Conservation (phyloP, 2,888 invertebrate genomes). For the Malacosoma neustria region DNA sequence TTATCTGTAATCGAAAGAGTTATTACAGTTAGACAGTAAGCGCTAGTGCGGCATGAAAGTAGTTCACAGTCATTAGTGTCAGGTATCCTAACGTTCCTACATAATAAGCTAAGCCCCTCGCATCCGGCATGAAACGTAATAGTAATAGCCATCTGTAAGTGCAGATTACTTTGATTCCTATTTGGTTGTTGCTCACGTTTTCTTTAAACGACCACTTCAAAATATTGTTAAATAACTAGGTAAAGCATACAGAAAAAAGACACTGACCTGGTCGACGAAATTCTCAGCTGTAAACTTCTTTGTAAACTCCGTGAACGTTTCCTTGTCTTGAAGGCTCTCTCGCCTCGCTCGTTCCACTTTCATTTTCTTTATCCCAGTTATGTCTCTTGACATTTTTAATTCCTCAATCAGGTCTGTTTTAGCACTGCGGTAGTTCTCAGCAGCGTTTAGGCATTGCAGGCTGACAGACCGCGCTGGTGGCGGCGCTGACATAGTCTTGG, state of each 20-base stretch:
- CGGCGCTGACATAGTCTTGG: conserved; percentile 90
- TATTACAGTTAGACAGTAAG: not conserved
- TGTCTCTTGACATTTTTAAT: conserved; percentile 92
- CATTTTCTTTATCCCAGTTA: conserved; percentile 94
- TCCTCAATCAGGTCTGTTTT: conserved; percentile 94
- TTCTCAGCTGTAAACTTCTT: conserved; percentile 89
- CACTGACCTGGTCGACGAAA: conserved; percentile 91
- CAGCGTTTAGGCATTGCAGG: conserved; percentile 80
- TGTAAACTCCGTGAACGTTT: conserved; percentile 87
- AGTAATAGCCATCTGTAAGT: not conserved
- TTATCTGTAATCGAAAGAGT: not conserved
- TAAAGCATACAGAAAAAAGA: conserved; percentile 18
- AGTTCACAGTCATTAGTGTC: not conserved
- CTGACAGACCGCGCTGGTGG: conserved; percentile 79
- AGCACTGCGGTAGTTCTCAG: conserved; percentile 81
- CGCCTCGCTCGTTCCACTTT: conserved; percentile 92
- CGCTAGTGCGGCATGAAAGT: not conserved
- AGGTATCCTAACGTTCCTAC: not conserved
- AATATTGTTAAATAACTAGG: not conserved
- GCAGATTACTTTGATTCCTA: not conserved
- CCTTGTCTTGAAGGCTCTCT: conserved; percentile 88
- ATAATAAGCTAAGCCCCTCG: not conserved
- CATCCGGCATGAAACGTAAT: not conserved
- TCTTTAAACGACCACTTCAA: too few relatives aligned
- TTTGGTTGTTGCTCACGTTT: not conserved